Evolutionary conservation across 2,797 vertebrate genomes (phyloP), one percentile per base, ranked within the genome.

Genomic region (Megalops cyprinoides): DNA sequence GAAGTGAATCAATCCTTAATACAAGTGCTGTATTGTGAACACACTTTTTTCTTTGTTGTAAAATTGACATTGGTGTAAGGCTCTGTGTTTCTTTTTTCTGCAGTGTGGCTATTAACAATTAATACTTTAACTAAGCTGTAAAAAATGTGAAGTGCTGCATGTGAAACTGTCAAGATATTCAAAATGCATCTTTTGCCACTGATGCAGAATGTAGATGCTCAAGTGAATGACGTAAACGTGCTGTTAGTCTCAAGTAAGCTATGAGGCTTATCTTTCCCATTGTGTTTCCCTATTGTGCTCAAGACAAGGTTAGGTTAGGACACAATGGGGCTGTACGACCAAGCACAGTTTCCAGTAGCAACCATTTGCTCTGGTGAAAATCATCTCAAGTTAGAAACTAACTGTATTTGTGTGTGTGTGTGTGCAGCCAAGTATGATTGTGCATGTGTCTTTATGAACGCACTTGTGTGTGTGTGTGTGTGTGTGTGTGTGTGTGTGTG

Each of bases 271-370:
- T 15, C 49, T 15, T 51, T 8, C 7, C 18, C 18, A 51, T 23
- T 23, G 7, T 46, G 23, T 2, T 2, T 25, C 20, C 10, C 7
- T 14, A 28, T 12, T 28, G 20, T 20, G 0, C 78, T 20, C 37
- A 42, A 31, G 79, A 80, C 58, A 75, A 51, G 46, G 74, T 75
- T 37, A 65, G 73, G 55, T 46, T 48, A 65, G 58, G 46, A 76
- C 31, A 75, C 18, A 51, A 58, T 71, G 44, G 34, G 44, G 73
- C 73, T 48, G 42, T 62, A 74, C 58, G 37, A 3, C 55, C 25
- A 75, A 28, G 49, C 39, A 75, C 71, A 39, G 73, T 81, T 75
- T 81, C 79, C 79, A 75, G 14, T 65, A 76, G 79, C 79, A 81
- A 81, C 73, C 73, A 51, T n/a, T 81, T 76, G 71, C 76, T 81